Evolutionary conservation across 2,113 vertebrate genomes (phyloP).

Genomic region (Cololabis saira): DNA sequence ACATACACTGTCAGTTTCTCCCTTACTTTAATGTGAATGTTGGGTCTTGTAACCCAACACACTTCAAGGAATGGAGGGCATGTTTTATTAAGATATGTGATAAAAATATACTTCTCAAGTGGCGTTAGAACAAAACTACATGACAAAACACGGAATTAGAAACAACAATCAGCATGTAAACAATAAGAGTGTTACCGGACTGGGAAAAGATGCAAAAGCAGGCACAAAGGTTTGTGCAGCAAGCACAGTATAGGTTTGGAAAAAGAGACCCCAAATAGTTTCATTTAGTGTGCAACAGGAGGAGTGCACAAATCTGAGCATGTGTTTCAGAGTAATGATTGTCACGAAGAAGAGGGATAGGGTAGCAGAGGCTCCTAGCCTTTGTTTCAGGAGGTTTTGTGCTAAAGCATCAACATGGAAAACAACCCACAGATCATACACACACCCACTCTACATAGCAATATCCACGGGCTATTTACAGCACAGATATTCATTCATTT

Average conservation of each 20-base stretch:
- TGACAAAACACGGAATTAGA: slow-evolving; percentile 13
- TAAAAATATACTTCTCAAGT: slow-evolving; percentile 19
- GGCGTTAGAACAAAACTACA: slow-evolving; percentile 12
- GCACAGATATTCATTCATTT: slow-evolving; percentile 66
- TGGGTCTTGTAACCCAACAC: not conserved
- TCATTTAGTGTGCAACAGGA: slow-evolving; percentile 37
- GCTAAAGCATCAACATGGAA: slow-evolving; percentile 71
- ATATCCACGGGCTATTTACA: slow-evolving; percentile 72
- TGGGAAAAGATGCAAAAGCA: slow-evolving; percentile 10
- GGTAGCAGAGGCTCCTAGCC: slow-evolving; percentile 41
- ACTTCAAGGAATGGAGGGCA: not conserved
- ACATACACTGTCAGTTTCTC: slow-evolving; percentile 18
- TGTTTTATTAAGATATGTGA: slow-evolving; percentile 16
- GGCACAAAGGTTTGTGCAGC: slow-evolving; percentile 21
- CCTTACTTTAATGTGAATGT: slow-evolving; percentile 28
- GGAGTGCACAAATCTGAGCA: slow-evolving; percentile 47
- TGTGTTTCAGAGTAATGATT: slow-evolving; percentile 52
- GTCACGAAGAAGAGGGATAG: slow-evolving; percentile 51
- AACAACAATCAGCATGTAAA: not conserved
- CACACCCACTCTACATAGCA: slow-evolving; percentile 47
- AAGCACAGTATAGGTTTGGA: slow-evolving; percentile 6
- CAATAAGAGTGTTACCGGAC: slow-evolving; percentile 6
- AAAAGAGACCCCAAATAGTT: slow-evolving; percentile 39
- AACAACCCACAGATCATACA: slow-evolving; percentile 66
- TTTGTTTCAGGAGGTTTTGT: slow-evolving; percentile 58